Percentiles rank a stretch among this genome's conserved stretches.
Evolutionary conservation across 2,888 invertebrate genomes (phyloP).

Genomic region (Dioctria rufipes): DNA sequence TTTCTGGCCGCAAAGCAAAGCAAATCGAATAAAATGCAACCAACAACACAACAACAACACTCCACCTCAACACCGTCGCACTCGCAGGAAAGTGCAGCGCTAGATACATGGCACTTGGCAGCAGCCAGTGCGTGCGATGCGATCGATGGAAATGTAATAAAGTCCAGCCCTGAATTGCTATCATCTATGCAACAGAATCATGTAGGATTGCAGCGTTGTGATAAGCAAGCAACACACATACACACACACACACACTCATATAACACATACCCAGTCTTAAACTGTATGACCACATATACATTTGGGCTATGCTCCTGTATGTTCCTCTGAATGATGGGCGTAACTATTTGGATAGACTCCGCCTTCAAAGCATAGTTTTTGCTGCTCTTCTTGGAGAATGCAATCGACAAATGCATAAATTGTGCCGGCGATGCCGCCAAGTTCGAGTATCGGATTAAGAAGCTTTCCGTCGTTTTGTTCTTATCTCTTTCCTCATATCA

Average conservation of each 20-base stretch:
- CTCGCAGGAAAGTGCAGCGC: conserved; percentile 29
- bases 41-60: neutral
- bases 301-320: neutral
- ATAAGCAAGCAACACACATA: neutral
- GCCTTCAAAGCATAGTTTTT: neutral
- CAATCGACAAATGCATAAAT: neutral
- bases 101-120: neutral
- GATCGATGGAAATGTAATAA: neutral
- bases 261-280: neutral
- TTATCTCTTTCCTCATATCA: neutral
- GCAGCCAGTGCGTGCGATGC: conserved; percentile 5
- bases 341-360: neutral
- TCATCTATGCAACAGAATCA: neutral
- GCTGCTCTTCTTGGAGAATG: neutral
- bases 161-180: conserved; percentile 2
- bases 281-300: neutral
- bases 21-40: conserved; percentile 12
- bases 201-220: neutral
- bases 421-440: conserved; percentile 6
- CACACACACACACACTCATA: neutral
- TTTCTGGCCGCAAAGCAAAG: neutral
- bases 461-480: conserved; percentile 4
- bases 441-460: neutral
- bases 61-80: conserved; percentile 3
- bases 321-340: neutral